Percentiles rank a stretch among this genome's conserved stretches.
Conservation (phyloP, 2,113 vertebrate genomes). For the Sus scrofa region T2T-Sscrofa CM000826.6:101381501-101382000, state of each 20-base stretch:
- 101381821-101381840: no score
- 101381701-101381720: constrained; percentile 1
- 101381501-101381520: neutral
- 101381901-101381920: no score
- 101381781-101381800: no score
- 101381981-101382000: no score
- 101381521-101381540: neutral
- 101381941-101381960: no score
- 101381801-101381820: no score
- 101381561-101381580: neutral
- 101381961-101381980: no score
- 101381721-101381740: neutral
- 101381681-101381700: neutral
- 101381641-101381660: neutral
- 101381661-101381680: neutral
- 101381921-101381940: no score
- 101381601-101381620: neutral
- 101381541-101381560: neutral
- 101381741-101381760: neutral
- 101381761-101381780: no score
- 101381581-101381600: neutral
- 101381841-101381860: no score
- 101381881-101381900: no score
- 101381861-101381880: no score
- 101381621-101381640: neutral